phyloP scores from a whole-genome alignment of 1,140 invertebrate genomes.

The Trichonephila clavipes region DNA sequence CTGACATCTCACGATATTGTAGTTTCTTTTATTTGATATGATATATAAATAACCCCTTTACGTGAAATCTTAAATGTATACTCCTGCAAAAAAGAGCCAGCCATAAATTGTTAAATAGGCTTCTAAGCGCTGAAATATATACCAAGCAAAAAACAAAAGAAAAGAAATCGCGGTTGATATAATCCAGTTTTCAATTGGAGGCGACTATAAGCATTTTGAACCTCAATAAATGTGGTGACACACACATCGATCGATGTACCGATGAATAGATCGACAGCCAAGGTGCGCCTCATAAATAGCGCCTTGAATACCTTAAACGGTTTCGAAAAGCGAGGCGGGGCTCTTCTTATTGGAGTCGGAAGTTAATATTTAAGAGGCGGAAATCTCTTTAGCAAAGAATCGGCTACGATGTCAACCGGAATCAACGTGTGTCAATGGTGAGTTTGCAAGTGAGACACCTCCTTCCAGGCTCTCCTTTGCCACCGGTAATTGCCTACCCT shows the following conservation, averaged over 20 bases:
- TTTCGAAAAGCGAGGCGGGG: slow-evolving; percentile 10
- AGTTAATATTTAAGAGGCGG: slow-evolving; percentile 67
- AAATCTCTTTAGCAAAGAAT: slow-evolving; percentile 61
- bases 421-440: slow-evolving; percentile 37
- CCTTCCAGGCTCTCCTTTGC: neutral
- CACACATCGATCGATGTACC: neutral
- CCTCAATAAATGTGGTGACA: neutral
- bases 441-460: slow-evolving; percentile 8
- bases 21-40: no score
- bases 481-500: slow-evolving; percentile 57
- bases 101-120: no score
- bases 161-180: neutral
- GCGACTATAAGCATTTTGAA: neutral
- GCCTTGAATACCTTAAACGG: slow-evolving; percentile 31
- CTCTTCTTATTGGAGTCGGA: slow-evolving; percentile 41
- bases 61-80: no score
- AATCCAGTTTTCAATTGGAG: neutral
- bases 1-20: no score
- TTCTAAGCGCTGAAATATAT: neutral
- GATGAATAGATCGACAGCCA: slow-evolving; percentile 15
- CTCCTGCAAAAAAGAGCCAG: no score
- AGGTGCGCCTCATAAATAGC: slow-evolving; percentile 8
- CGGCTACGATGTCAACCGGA: slow-evolving; percentile 31
- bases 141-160: neutral
- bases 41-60: no score